Evolutionary conservation across 2,113 vertebrate species (phyloP).

Genomic region (Tragelaphus buxtoni): DNA sequence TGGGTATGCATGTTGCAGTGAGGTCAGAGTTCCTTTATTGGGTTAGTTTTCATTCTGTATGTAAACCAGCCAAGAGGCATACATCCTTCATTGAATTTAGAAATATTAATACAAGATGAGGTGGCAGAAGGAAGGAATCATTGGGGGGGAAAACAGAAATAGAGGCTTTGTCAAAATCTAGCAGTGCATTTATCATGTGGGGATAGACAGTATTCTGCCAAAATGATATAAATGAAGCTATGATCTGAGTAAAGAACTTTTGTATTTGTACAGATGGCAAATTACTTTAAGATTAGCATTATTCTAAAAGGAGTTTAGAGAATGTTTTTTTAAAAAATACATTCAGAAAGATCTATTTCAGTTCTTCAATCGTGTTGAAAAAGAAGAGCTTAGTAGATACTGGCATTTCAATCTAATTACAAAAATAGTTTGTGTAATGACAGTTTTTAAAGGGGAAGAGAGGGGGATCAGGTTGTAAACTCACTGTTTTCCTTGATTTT

Average conservation of each 20-base stretch:
- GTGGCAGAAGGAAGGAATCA: neutral
- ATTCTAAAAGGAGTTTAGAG: neutral
- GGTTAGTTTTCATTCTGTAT: neutral
- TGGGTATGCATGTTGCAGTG: neutral
- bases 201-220: neutral
- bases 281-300: neutral
- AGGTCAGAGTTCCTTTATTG: neutral
- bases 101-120: neutral
- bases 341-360: neutral
- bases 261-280: neutral
- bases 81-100: neutral
- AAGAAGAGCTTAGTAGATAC: neutral
- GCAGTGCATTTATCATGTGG: neutral
- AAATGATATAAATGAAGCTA: neutral
- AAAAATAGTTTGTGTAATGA: neutral
- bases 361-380: neutral
- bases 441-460: neutral
- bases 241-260: neutral
- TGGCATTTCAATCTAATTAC: neutral
- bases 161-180: neutral
- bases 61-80: neutral
- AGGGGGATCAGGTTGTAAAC: neutral
- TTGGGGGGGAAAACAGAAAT: neutral
- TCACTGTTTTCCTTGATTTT: constrained; percentile 49
- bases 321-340: neutral